phyloP scores from a whole-genome alignment of 2,888 invertebrate genomes.

The Parelbella ahira region DNA sequence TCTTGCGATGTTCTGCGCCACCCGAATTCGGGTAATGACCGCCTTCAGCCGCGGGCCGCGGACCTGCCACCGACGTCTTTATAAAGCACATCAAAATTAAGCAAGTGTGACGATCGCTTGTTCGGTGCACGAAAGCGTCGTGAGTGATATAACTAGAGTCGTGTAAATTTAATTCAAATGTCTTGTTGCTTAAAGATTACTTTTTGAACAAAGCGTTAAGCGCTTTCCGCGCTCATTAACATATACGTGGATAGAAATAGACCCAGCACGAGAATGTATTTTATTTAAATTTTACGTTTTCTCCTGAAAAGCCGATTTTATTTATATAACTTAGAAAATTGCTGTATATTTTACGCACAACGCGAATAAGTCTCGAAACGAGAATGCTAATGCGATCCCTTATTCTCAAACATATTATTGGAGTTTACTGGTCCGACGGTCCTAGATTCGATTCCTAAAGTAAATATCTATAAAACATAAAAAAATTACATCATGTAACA shows the following conservation, averaged over 20 bases:
- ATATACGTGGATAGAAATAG: slow-evolving; percentile 1
- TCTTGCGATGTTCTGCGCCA: slow-evolving; percentile 45
- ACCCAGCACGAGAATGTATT: not conserved
- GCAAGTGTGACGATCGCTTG: slow-evolving; percentile 27
- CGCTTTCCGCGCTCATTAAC: slow-evolving; percentile 18
- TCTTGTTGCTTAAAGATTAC: slow-evolving; percentile 13
- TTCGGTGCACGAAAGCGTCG: slow-evolving; percentile 26
- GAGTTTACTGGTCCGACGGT: too few species aligned
- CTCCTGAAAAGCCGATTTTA: too few species aligned
- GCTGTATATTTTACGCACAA: too few species aligned
- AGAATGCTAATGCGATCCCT: too few species aligned
- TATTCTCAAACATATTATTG: too few species aligned
- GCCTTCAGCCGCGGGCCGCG: too few species aligned
- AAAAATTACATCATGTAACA: too few species aligned
- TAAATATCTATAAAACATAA: too few species aligned
- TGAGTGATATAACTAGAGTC: slow-evolving; percentile 16
- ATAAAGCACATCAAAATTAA: slow-evolving; percentile 28
- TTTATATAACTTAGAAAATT: too few species aligned
- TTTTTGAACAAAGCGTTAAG: slow-evolving; percentile 5
- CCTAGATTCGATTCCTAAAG: too few species aligned
- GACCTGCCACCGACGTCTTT: too few species aligned
- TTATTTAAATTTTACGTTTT: not conserved
- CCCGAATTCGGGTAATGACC: slow-evolving; percentile 55
- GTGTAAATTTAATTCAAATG: slow-evolving; percentile 13
- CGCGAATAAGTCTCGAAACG: too few species aligned